A percentile compares a stretch with the other conserved stretches of the same genome.
phyloP scores from a whole-genome alignment of 1,140 invertebrate species.

The Orchesella cincta region DNA sequence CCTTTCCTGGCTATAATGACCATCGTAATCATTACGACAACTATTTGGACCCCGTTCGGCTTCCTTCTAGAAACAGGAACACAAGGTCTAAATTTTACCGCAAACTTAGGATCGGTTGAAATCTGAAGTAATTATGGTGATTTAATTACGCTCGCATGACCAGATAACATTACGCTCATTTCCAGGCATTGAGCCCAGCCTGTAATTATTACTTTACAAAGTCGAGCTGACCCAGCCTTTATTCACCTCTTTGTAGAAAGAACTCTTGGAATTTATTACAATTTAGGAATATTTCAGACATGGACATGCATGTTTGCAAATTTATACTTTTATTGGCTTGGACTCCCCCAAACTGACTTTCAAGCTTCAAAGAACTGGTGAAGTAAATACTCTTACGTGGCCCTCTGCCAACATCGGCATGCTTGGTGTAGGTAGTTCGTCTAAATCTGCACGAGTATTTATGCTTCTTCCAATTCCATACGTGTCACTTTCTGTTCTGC shows the following conservation, averaged over 20 bases:
- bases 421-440: too few relatives aligned
- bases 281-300: background rate
- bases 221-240: background rate
- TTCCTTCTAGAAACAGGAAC: background rate
- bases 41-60: background rate
- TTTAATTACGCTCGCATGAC: background rate
- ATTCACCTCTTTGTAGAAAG: background rate
- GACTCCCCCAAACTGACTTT: background rate
- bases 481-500: too few relatives aligned
- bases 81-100: background rate
- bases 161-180: background rate
- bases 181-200: background rate
- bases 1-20: background rate
- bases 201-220: background rate
- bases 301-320: background rate
- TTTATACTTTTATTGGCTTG: background rate
- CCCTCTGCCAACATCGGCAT: background rate
- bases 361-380: background rate
- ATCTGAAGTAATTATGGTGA: background rate
- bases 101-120: background rate
- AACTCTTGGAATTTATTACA: background rate
- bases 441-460: too few relatives aligned
- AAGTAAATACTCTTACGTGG: background rate
- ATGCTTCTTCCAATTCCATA: too few relatives aligned
- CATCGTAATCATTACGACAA: background rate